Base-by-base conservation (phyloP, 2,888 invertebrate species). In the Platerodrilus igneus region DNA sequence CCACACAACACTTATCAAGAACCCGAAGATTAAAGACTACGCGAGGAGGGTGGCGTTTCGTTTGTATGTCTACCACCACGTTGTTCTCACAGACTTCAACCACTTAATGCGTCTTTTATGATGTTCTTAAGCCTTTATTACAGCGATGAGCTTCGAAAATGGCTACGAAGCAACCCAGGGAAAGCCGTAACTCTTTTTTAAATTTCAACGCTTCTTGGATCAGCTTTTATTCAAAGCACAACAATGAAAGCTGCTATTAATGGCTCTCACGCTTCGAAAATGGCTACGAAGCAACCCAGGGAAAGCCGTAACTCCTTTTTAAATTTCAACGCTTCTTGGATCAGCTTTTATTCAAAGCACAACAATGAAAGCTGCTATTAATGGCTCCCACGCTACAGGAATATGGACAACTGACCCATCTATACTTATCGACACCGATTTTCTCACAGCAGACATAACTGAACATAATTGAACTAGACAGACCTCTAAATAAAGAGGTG, bases 1-100 rank as follows among this genome's bases (percentile, higher is more conserved):
- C 4, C 55, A 56, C 27, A 11, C 49, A 16, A 46, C 51, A 19
- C 53, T 55, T 34, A 52, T 52, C 13, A 55, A 55, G 39, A 58
- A 47, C 23, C 39, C 52, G 9, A 44, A 45, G 4, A 15, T 32
- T 23, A 32, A 22, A 15, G 16, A 23, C n/a, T 7, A 14, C 4
- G 32, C 32, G 4, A n/a, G 19, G 7, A 9, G 22, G 17, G 48
- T 43, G 23, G 41, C 34, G 3, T 48, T 50, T n/a, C n/a, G n/a
- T n/a, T n/a, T n/a, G n/a, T n/a, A n/a, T n/a, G n/a, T n/a, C 9
- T 48, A 9, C 51, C 50, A 3, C 53, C 47, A 11, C 56, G 52
- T 35, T 50, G 50, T 25, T 41, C 50, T 0, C 41, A 41, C 15
- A 37, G 48, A 19, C 35, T 59, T 14, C 57, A 62, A 39, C 52